A percentile compares a stretch with the other conserved stretches of the same genome.
Evolutionary conservation across 2,797 vertebrate species (phyloP).

Genomic region (Cossypha niveicapilla): DNA sequence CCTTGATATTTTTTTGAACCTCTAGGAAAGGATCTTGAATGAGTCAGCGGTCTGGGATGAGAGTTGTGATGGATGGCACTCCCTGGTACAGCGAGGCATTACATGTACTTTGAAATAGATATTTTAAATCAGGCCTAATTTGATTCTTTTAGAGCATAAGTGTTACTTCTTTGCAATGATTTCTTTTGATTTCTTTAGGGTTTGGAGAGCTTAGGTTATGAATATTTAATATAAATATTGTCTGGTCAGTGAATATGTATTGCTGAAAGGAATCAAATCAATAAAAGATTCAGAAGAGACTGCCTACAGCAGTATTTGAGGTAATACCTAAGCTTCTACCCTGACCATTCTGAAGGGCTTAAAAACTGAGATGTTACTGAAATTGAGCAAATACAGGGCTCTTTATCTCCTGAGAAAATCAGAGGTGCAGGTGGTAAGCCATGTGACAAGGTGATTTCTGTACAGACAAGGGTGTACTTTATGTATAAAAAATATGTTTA

Average conservation of each 20-base stretch:
- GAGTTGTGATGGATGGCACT: slow-evolving; percentile 43
- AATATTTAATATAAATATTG: slow-evolving; percentile 19
- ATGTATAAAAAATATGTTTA: neutral
- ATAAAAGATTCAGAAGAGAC: neutral
- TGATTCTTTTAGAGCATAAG: neutral
- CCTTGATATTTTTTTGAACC: slow-evolving; percentile 42
- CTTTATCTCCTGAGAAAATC: neutral
- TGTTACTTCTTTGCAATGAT: neutral
- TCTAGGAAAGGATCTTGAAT: slow-evolving; percentile 62
- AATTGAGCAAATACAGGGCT: neutral
- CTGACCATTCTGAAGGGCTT: neutral
- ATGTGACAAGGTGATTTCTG: neutral
- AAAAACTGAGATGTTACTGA: neutral
- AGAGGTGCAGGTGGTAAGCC: neutral
- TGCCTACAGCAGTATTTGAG: neutral
- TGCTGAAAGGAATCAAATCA: neutral
- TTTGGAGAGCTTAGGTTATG: neutral
- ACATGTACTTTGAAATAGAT: neutral
- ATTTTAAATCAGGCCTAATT: neutral
- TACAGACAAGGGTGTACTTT: neutral
- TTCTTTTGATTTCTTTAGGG: slow-evolving; percentile 5
- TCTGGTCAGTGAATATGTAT: neutral
- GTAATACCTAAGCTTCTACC: neutral
- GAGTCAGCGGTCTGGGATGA: slow-evolving; percentile 58
- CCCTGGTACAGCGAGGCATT: slow-evolving; percentile 31